Base-by-base conservation (phyloP, 2,888 invertebrate genomes). In the Dorcus hopei region DNA sequence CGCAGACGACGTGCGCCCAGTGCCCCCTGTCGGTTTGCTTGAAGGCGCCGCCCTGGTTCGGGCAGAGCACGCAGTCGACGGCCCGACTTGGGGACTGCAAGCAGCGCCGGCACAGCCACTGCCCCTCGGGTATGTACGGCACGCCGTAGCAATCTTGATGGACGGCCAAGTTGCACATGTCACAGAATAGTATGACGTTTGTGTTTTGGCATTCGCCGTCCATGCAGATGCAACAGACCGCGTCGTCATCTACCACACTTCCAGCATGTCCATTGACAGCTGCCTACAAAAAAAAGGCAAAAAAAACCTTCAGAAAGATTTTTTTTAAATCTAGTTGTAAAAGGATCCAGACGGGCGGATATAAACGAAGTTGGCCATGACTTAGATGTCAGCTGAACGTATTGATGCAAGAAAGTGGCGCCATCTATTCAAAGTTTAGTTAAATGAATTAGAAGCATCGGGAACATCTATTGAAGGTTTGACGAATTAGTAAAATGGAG, bases 141-240 rank as follows among this genome's bases (percentile, higher is more conserved):
- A 97, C 96, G 52, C 98, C 98, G 79, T 98, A 98, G 74, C 98
- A 98, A 78, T 97, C 97, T 81, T 97, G 99, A 79, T 99, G 99
- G 9, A 99, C 98, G 26, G 99, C 97, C 65, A 99, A 81, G 80
- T 99, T 98, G 79, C 99, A 99, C 96, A 98, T 97, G 81, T 99
- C 99, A 81, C 99, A 99, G 81, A 99, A 99, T 52, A 99, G 83
- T 68, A 99, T 99, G 48, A 97, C 97, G 78, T 99, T 99, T 52
- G 95, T 95, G 79, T 98, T 98, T 78, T 97, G 95, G 77, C 97
- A 98, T 77, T 98, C 98, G 2, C 97, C 98, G 72, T 99, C 98
- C 88, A 95, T 92, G 76, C 99, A 99, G 68, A 99, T 97, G 73
- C 96, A 97, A 75, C 99, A 99, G 0, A 98, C 97, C 0, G 98